phyloP scores from a whole-genome alignment of 2,888 invertebrate species.

The Limenitis arthemis region DNA sequence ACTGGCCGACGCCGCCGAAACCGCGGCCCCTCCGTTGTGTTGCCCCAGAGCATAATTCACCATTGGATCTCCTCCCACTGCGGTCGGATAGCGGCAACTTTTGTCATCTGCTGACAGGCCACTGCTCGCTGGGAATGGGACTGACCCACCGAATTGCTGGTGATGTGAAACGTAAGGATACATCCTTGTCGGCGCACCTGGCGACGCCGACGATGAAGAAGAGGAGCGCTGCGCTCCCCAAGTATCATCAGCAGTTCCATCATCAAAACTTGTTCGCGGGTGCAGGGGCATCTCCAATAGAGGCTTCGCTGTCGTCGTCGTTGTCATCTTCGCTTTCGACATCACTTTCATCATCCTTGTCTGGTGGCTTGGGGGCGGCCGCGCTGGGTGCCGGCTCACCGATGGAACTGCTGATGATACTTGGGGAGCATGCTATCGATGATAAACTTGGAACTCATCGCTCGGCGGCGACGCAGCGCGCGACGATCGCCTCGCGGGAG shows the following conservation, averaged over 20 bases:
- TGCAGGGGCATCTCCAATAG: conserved; percentile 82
- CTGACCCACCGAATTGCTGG: conserved; percentile 80
- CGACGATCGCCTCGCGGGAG: conserved; percentile 70
- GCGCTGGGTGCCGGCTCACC: conserved; percentile 74
- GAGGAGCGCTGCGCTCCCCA: conserved; percentile 75
- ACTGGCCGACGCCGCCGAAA: conserved; percentile 75
- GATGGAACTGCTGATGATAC: conserved; percentile 86
- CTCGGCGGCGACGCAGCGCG: conserved; percentile 73
- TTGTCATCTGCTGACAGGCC: conserved; percentile 81
- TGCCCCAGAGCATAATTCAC: conserved; percentile 86
- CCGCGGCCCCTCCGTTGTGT: conserved; percentile 80
- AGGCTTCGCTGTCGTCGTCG: conserved; percentile 74
- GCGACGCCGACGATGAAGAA: conserved; percentile 77
- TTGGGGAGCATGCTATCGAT: conserved; percentile 98
- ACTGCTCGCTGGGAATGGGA: conserved; percentile 77
- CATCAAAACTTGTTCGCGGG: conserved; percentile 71
- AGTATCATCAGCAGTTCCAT: too few relatives aligned
- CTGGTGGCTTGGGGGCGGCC: conserved; percentile 75
- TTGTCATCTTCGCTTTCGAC: conserved; percentile 72
- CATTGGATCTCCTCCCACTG: conserved; percentile 78
- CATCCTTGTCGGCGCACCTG: conserved; percentile 87
- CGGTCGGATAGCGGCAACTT: conserved; percentile 85
- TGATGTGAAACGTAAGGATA: conserved; percentile 93
- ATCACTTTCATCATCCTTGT: conserved; percentile 72
- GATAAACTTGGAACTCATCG: conserved; percentile 98